A percentile compares a stretch with the other conserved stretches of the same genome.
These are phyloP conservation scores for Cottus gobio DNA, from an alignment of 2,113 vertebrate species.

Conservation along the genomic window DNA sequence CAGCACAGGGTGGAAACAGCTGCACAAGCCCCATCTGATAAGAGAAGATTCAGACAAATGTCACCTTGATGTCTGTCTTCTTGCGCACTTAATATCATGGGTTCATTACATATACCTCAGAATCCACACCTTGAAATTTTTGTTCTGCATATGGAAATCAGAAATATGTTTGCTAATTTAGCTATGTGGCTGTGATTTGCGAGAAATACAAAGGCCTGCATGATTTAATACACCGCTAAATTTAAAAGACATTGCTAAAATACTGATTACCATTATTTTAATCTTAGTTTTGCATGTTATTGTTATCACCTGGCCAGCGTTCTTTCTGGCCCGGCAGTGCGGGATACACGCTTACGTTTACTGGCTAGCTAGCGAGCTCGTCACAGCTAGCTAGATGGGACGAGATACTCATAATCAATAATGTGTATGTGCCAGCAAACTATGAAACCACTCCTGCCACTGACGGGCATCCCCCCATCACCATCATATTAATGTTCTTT, in stretches of 20 bases:
- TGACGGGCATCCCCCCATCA: no score
- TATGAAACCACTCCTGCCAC: no score
- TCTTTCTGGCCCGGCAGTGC: no score
- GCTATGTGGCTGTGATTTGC: background rate
- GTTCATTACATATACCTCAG: background rate
- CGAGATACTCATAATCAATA: no score
- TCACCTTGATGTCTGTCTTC: constrained; percentile 12
- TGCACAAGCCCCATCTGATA: constrained; percentile 38
- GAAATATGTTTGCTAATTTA: background rate
- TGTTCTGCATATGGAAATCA: background rate
- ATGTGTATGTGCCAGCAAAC: no score
- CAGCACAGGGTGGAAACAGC: constrained; percentile 45
- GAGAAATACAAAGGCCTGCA: background rate
- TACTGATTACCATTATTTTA: background rate
- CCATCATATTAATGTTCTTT: no score
- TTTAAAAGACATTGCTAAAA: no score
- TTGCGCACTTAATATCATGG: background rate
- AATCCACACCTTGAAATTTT: background rate
- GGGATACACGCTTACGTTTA: no score
- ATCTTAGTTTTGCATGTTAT: background rate
- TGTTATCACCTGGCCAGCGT: no score
- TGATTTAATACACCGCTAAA: background rate
- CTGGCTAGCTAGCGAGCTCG: no score
- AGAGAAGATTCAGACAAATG: constrained; percentile 32
- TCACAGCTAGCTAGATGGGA: no score